Evolutionary conservation across 2,113 vertebrate genomes (phyloP).

Genomic region (Psephotus haematonotus): DNA sequence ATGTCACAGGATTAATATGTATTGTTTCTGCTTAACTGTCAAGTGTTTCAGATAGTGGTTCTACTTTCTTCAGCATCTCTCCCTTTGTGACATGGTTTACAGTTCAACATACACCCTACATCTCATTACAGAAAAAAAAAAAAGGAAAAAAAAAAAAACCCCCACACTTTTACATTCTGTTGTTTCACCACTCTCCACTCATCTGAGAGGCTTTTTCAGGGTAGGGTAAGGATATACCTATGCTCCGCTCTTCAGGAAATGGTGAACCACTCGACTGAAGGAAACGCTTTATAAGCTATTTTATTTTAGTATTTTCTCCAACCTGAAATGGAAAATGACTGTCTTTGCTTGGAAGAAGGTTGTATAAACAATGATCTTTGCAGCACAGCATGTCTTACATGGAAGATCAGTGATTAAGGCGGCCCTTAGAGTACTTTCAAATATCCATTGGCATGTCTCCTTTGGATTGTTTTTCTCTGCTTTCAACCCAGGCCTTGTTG

Average conservation of each 20-base stretch:
- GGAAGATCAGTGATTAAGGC: conserved; percentile 64
- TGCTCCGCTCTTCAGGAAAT: not conserved
- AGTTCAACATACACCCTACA: not conserved
- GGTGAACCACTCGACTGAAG: conserved; percentile 14
- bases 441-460: conserved; percentile 84
- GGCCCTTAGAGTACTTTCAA: conserved; percentile 66
- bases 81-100: not conserved
- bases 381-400: conserved; percentile 58
- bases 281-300: conserved; percentile 63
- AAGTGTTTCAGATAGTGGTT: not conserved
- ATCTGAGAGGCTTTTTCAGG: not conserved
- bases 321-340: conserved; percentile 63
- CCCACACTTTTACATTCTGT: not conserved
- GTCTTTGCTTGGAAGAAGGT: conserved; percentile 67
- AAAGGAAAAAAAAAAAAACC: no score
- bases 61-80: not conserved
- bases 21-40: not conserved
- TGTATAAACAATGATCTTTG: conserved; percentile 69
- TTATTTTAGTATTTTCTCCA: conserved; percentile 78
- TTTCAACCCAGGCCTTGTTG: conserved; percentile 98
- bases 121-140: not conserved
- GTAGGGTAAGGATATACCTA: not conserved
- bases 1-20: not conserved
- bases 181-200: not conserved
- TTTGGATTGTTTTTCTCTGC: conserved; percentile 92